Evolutionary conservation across 2,888 invertebrate species (phyloP), one percentile per base, ranked within the genome.

Genomic region (Drosophila helvetica): DNA sequence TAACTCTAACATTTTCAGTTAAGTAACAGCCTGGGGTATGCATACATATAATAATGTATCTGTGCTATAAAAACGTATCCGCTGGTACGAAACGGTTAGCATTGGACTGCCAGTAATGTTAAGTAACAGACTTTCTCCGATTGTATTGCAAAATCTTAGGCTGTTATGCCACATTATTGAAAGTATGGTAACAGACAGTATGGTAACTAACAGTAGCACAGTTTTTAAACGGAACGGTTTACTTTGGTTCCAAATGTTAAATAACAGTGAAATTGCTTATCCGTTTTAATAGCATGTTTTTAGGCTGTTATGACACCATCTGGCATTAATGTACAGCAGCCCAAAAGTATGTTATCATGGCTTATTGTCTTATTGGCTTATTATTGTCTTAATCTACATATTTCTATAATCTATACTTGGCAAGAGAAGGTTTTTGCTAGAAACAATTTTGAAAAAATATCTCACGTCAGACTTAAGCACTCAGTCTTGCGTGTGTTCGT

Each of bases 141-240:
- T 33, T 33, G 3, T 4, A 22, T 22, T 3, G 5, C 22, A 22
- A 5, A 5, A 5, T 22, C 5, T 33, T 3, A 1, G 4, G 2
- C 15, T 38, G 38, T 38, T 38, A 38, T 12, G 38, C 1, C 2
- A 38, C 38, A 38, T 15, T n/a, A 7, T 38, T 38, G 15, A 1
- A 6, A 7, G 6, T n/a, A n/a, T 6, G 38, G 2, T 38, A 38
- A 7, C 38, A 38, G 5, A 4, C 10, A 6, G n/a, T n/a, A n/a
- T n/a, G n/a, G n/a, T n/a, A n/a, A 1, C 12, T 51, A 51, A 46
- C 66, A 66, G 61, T 70, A 70, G 47, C n/a, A 70, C 70, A 70
- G 53, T 68, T 57, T 42, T 15, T 3, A 1, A 2, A 1, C 10
- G 46, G 67, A 60, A 17, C 70, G 56, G 70, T 52, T 66, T 66